phyloP scores from a whole-genome alignment of 2,797 vertebrate genomes.

The Hyperoplus lanceolatus region DNA sequence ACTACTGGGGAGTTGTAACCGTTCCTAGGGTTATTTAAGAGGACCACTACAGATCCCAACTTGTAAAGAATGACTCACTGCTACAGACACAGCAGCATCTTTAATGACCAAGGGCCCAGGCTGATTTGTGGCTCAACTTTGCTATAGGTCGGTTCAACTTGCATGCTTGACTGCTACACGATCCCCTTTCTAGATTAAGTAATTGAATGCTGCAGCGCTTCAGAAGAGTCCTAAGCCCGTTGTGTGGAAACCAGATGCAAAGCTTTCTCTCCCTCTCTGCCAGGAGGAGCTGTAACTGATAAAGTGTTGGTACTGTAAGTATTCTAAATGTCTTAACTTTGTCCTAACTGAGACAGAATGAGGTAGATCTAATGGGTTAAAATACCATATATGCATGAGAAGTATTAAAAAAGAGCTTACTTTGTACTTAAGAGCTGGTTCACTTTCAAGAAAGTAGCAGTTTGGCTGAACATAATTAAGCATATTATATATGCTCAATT shows the following conservation, averaged over 20 bases:
- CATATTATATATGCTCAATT: too few relatives aligned
- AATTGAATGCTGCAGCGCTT: conserved; percentile 1
- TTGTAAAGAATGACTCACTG: neutral
- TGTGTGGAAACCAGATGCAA: conserved; percentile 20
- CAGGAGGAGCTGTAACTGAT: neutral
- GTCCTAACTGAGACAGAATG: neutral
- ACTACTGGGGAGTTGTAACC: neutral
- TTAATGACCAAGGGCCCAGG: neutral
- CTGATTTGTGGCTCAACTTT: conserved; percentile 11
- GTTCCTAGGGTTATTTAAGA: neutral
- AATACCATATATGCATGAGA: neutral
- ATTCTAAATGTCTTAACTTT: neutral
- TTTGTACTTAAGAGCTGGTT: too few relatives aligned
- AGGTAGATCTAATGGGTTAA: neutral
- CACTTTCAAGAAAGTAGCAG: neutral
- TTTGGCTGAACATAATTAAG: neutral
- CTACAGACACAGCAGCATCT: neutral
- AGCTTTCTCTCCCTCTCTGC: conserved; percentile 8
- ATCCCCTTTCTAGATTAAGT: conserved; percentile 18
- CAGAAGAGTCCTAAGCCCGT: neutral
- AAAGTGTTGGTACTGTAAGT: too few relatives aligned
- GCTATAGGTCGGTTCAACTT: conserved; percentile 7
- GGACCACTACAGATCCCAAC: neutral
- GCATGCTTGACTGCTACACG: conserved; percentile 18
- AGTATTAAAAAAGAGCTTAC: neutral